Evolutionary conservation across 2,888 invertebrate species (phyloP), one percentile per base, ranked within the genome.

Genomic region (Ecdyonurus torrentis): DNA sequence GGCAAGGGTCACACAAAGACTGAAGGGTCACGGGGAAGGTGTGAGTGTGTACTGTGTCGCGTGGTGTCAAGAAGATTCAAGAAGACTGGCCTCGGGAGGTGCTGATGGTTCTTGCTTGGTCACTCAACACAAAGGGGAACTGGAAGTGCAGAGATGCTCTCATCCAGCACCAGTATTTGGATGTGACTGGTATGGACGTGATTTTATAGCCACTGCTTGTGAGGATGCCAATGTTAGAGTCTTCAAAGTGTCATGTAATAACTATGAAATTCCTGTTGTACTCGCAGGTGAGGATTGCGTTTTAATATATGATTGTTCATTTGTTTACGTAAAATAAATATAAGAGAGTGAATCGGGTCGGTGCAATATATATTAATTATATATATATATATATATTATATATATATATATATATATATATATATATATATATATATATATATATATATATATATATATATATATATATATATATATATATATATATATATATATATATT

Each of bases 181-280:
- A 3, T 73, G 75, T 69, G 75, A 74, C 65, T 76, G 76, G 76
- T 72, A 71, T 63, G 73, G 74, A 15, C 70, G 74, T 66, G 74
- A 74, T 64, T 73, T 74, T 68, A 63, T 76, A 50, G 76, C 74
- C 15, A 76, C 76, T 10, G 75, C 73, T 2, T 76, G 76, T 70
- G 74, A 74, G 65, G 76, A 76, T 66, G 72, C 71, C 52, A 66
- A 66, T 64, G 71, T 76, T 0, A 66, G 76, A 10, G 69, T 75
- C 1, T 76, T 70, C 66, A 73, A 72, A 67, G 67, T 73, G 59
- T 70, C 72, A 1, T 70, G 71, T 15, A 69, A 67, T 37, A 66
- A 69, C 37, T 70, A 71, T 60, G 70, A 73, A 50, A 72, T 74
- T 2, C 67, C 74, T 18, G 73, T 72, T 66, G 68, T 70, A 19